Evolutionary conservation across 2,888 invertebrate genomes (phyloP).

Genomic region (Patella depressa): DNA sequence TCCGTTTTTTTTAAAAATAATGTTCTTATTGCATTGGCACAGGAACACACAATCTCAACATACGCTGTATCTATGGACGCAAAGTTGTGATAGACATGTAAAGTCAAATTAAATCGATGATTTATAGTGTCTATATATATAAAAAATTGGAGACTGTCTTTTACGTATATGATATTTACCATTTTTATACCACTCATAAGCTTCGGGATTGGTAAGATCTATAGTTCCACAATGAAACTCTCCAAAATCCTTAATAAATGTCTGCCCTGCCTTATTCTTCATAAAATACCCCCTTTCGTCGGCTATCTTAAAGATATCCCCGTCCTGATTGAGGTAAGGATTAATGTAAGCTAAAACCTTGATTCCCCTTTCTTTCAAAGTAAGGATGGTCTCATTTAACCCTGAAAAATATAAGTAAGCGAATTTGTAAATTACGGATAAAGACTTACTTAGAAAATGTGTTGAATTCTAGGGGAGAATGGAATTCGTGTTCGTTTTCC

Average conservation of each 20-base stretch:
- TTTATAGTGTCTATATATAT: too few species aligned
- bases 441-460: too few species aligned
- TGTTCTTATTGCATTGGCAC: too few species aligned
- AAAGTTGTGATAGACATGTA: too few species aligned
- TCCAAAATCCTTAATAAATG: slow-evolving; percentile 56
- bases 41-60: too few species aligned
- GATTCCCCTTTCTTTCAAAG: slow-evolving; percentile 44
- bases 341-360: slow-evolving; percentile 62
- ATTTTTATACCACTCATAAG: slow-evolving; percentile 62
- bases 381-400: slow-evolving; percentile 43
- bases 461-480: too few species aligned
- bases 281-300: slow-evolving; percentile 51
- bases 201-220: slow-evolving; percentile 60
- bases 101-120: too few species aligned
- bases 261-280: slow-evolving; percentile 46
- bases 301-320: slow-evolving; percentile 52
- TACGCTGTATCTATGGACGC: too few species aligned
- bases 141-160: too few species aligned
- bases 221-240: slow-evolving; percentile 61
- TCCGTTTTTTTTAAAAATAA: too few species aligned
- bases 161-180: slow-evolving; percentile 18
- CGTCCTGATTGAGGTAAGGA: slow-evolving; percentile 56
- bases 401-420: slow-evolving; percentile 38
- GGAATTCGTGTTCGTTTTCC: too few species aligned
- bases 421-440: background rate